Conservation (phyloP, 2,797 vertebrate genomes). For the Myiothlypis chrysogaster region DNA sequence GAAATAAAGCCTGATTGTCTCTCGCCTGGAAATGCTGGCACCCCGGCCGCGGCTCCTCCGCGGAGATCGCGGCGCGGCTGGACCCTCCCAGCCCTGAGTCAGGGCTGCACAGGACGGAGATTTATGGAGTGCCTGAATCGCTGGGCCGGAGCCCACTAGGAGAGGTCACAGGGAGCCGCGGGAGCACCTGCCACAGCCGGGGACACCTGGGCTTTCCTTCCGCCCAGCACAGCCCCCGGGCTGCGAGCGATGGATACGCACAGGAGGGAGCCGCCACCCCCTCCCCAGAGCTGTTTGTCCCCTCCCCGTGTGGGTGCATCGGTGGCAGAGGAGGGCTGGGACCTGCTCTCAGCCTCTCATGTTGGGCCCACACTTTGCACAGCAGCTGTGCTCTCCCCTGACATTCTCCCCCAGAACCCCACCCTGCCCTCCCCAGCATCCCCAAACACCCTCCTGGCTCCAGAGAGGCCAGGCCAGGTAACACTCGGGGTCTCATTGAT, state of each 20-base stretch:
- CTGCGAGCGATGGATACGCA: background rate
- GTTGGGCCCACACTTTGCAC: background rate
- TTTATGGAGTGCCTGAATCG: constrained; percentile 25
- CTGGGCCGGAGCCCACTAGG: background rate
- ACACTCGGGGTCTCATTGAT: background rate
- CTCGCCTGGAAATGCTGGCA: constrained; percentile 53
- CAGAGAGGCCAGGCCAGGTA: background rate
- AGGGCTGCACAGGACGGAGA: background rate
- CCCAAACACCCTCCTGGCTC: background rate
- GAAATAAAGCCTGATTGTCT: constrained; percentile 63
- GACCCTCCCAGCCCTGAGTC: constrained; percentile 22
- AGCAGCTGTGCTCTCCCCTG: fast-evolving
- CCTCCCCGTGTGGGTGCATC: fast-evolving
- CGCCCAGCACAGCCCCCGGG: background rate
- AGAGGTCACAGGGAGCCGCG: background rate
- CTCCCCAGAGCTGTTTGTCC: background rate
- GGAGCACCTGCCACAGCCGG: background rate
- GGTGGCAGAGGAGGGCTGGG: background rate
- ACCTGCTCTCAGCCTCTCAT: background rate
- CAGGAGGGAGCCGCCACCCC: too few relatives aligned
- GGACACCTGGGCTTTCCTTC: background rate
- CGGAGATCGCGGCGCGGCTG: background rate
- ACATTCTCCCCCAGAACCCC: background rate
- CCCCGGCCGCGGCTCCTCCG: background rate
- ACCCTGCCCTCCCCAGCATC: background rate